Evolutionary conservation across 92 coral and sea anemone genomes (phyloP).

Genomic region (Palythoa caribaeorum): DNA sequence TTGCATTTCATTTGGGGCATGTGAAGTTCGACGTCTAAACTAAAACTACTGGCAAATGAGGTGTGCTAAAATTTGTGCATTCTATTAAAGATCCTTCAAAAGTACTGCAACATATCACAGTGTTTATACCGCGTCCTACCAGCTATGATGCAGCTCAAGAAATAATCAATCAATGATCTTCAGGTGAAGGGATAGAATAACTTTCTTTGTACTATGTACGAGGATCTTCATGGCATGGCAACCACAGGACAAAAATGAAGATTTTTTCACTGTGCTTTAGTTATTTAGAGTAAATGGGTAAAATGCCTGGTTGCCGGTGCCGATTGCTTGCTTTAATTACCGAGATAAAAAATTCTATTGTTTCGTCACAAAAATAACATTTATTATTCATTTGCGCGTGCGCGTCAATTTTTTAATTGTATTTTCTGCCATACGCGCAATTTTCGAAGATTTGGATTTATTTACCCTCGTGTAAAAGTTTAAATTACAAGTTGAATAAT

Average conservation of each 20-base stretch:
- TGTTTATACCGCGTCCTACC: background rate
- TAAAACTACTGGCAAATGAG: no score
- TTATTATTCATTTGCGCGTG: background rate
- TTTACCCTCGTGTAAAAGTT: no score
- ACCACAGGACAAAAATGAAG: background rate
- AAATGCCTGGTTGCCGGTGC: background rate
- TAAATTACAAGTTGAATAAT: no score
- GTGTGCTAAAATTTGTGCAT: no score
- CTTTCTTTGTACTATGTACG: conserved; percentile 40
- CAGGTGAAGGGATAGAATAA: conserved; percentile 35
- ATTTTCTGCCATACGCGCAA: no score
- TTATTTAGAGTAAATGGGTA: background rate
- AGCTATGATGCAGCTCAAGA: background rate
- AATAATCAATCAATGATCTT: conserved; percentile 35
- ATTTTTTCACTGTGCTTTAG: background rate
- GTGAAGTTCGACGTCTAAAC: no score
- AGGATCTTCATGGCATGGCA: conserved; percentile 40
- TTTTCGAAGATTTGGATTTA: no score
- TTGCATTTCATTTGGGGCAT: no score
- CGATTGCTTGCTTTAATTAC: background rate
- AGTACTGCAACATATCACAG: background rate
- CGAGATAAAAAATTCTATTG: background rate
- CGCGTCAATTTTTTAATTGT: background rate
- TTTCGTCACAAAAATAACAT: conserved; percentile 17
- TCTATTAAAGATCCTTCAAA: no score